Percentiles rank a stretch among this genome's conserved stretches.
Conservation (phyloP, 2,113 vertebrate species). For the Saccopteryx bilineata region DNA sequence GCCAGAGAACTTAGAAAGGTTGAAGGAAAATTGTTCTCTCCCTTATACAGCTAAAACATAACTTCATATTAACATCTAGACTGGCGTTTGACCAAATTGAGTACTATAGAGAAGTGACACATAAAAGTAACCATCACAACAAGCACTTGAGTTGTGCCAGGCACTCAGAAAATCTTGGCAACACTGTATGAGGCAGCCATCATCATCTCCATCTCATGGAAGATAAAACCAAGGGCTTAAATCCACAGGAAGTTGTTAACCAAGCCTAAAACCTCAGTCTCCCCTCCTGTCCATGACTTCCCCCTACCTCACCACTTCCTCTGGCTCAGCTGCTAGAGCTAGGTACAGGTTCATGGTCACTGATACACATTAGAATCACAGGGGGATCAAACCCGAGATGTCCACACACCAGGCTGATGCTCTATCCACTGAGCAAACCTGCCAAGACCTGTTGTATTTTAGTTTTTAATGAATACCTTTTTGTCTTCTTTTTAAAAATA, state of each 20-base stretch:
- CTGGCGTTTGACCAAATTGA: not conserved
- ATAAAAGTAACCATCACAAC: not conserved
- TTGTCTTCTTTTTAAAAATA: too few relatives aligned
- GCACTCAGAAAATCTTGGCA: not conserved
- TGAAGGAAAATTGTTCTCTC: not conserved
- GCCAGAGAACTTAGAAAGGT: not conserved
- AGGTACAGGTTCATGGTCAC: not conserved
- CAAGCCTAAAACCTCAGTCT: not conserved
- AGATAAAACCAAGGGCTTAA: not conserved
- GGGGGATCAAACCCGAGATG: too few relatives aligned
- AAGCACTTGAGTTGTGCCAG: not conserved
- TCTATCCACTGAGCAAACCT: too few relatives aligned
- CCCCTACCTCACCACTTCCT: not conserved
- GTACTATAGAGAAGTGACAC: not conserved
- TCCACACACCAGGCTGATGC: too few relatives aligned
- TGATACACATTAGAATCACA: not conserved
- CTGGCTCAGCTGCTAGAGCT: not conserved
- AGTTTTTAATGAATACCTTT: too few relatives aligned
- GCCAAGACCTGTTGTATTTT: too few relatives aligned
- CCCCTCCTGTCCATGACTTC: not conserved
- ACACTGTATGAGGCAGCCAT: not conserved
- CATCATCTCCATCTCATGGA: not conserved
- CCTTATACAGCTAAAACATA: not conserved
- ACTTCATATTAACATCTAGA: not conserved
- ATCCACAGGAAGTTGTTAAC: not conserved